phyloP scores from a whole-genome alignment of 1,140 invertebrate genomes.

The Gyrodactylus salaris region DNA sequence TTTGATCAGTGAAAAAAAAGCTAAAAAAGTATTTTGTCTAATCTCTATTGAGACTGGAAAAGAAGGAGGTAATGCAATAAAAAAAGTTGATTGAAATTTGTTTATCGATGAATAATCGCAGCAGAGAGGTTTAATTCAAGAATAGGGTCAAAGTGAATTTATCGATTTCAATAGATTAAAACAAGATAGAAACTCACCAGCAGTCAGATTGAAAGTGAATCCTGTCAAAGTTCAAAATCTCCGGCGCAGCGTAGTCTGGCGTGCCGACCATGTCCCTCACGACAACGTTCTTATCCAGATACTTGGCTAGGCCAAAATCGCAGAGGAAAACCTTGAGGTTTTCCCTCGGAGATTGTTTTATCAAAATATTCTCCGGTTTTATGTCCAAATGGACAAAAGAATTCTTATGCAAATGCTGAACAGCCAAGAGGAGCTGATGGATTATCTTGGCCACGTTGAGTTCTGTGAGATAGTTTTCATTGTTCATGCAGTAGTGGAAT shows the following conservation, averaged over 20 bases:
- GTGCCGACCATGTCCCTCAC: background rate
- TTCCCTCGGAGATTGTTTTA: background rate
- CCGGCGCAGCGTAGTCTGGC: background rate
- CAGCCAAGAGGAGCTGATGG: background rate
- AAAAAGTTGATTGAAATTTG: too few relatives aligned
- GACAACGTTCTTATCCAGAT: background rate
- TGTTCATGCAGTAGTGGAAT: background rate
- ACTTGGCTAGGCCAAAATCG: background rate
- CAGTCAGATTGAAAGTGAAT: background rate
- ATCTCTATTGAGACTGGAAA: too few relatives aligned
- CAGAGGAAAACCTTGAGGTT: background rate
- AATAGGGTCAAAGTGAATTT: background rate
- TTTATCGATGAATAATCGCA: too few relatives aligned
- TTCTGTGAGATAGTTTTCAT: background rate
- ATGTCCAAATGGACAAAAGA: background rate
- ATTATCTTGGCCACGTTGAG: background rate
- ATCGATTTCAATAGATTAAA: background rate
- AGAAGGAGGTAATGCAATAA: too few relatives aligned
- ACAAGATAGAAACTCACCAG: background rate
- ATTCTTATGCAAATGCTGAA: background rate
- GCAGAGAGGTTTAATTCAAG: too few relatives aligned
- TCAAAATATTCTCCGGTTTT: background rate
- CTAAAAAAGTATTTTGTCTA: too few relatives aligned
- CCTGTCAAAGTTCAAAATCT: background rate
- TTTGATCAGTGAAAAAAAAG: too few relatives aligned